Percentiles rank a stretch among this genome's conserved stretches.
These are phyloP conservation scores for Uria aalge DNA, from an alignment of 2,113 vertebrate genomes.

Conservation along the genomic window DNA sequence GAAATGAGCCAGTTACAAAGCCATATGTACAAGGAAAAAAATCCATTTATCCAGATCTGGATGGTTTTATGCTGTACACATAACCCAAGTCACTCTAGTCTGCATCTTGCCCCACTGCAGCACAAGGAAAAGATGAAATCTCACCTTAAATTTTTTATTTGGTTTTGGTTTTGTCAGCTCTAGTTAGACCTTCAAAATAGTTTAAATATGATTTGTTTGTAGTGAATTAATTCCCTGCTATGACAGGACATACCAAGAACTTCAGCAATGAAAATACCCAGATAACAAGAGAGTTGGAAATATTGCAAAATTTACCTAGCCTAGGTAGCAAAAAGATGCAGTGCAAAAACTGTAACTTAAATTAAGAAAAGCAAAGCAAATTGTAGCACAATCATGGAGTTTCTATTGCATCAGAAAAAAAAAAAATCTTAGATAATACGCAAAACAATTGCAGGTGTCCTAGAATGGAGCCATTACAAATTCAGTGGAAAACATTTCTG, in stretches of 20 bases:
- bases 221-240: not conserved
- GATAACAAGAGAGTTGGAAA: not conserved
- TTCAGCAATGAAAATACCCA: not conserved
- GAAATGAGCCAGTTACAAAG: slow-evolving; percentile 31
- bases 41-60: slow-evolving; percentile 34
- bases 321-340: not conserved
- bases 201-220: not conserved
- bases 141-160: not conserved
- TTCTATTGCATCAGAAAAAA: not conserved
- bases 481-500: not conserved
- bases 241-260: not conserved
- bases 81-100: not conserved
- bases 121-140: not conserved
- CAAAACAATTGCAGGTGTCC: not conserved
- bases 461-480: not conserved
- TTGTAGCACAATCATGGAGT: not conserved
- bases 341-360: not conserved
- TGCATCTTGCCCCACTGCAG: not conserved
- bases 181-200: not conserved
- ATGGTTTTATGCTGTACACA: not conserved
- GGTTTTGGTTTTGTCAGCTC: not conserved
- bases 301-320: not conserved
- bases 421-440: not conserved
- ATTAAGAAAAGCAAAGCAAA: not conserved
- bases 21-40: not conserved